Base-by-base conservation (phyloP, 2,797 vertebrate species). In the Myripristis jacobus region DNA sequence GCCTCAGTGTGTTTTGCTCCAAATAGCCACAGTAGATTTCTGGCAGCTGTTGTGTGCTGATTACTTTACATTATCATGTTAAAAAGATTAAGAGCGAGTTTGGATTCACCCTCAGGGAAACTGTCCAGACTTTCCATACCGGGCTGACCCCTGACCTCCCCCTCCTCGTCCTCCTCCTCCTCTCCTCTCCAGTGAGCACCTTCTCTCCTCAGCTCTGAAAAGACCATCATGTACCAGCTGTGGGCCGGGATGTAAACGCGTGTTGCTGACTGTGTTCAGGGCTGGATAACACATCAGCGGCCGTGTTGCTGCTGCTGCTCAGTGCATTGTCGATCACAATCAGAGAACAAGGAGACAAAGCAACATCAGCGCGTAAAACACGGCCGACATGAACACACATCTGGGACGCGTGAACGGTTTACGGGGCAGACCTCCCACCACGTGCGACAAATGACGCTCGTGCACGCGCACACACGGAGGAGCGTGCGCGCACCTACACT, bases 401-500 rank as follows among this genome's bases (percentile, higher is more conserved):
- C 12, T 7, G 44, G 22, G 1, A 58, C 18, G 27, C 50, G 44
- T 25, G 12, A n/a, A 9, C 65, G 41, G 19, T 54, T 11, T 38
- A 1, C 19, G 29, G n/a, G 10, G 18, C 48, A 75, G 85, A 89
- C 88, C 87, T 83, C 88, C 87, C 86, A 87, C 57, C 21, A 2
- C 27, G 27, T 29, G 27, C 3, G 68, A 46, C 15, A 22, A 41
- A 57, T 48, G 76, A 63, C 48, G 46, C 34, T 53, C 44, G 3
- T 46, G 55, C 15, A 36, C 36, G 58, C 46, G 46, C 63, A 75
- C 70, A 69, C 44, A 54, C 25, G 52, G 61, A 71, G 2, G 29
- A 6, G 52, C 62, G 0, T n/a, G 2, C 43, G 58, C 47, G 24
- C 21, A 25, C 66, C 11, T 9, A 25, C 25, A 58, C 21, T 22